These are phyloP conservation scores for Danio kyathit DNA, from an alignment of 2,797 vertebrate species.

Conservation along the genomic window DNA sequence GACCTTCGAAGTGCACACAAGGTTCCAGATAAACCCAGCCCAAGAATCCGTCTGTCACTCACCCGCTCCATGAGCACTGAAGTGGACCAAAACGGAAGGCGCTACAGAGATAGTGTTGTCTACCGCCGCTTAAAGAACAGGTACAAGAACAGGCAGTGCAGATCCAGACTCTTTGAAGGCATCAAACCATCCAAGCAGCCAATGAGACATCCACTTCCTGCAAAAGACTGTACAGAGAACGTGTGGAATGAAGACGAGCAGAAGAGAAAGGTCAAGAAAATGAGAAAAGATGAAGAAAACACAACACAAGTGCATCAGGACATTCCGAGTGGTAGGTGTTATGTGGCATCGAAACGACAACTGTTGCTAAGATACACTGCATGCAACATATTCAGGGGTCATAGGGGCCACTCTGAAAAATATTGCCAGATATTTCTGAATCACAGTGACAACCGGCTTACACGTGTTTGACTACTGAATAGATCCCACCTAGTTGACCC, in stretches of 20 bases:
- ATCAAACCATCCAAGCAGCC: conserved; percentile 37
- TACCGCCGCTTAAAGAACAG: conserved; percentile 62
- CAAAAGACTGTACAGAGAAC: conserved; percentile 42
- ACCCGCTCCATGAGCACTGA: conserved; percentile 85
- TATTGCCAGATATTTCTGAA: conserved; percentile 2
- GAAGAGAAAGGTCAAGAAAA: conserved; percentile 63
- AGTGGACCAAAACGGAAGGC: conserved; percentile 66
- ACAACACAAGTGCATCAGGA: conserved; percentile 66
- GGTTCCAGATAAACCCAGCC: conserved; percentile 78
- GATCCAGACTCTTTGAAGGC: conserved; percentile 59
- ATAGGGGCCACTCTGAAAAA: conserved; percentile 31
- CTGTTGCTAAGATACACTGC: conserved; percentile 60
- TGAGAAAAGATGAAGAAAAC: conserved; percentile 37
- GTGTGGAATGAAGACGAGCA: conserved; percentile 53
- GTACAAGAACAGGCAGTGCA: conserved; percentile 69
- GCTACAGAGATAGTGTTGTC: conserved; percentile 57
- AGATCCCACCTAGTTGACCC: neutral
- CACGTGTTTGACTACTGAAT: neutral
- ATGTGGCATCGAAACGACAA: conserved; percentile 41
- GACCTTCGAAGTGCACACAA: conserved; percentile 95
- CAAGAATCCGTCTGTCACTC: conserved; percentile 92
- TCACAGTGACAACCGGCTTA: conserved; percentile 2
- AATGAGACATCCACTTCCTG: conserved; percentile 13
- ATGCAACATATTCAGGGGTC: conserved; percentile 45
- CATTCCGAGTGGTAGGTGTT: conserved; percentile 77